These are phyloP conservation scores for Sphaeramia orbicularis DNA, from an alignment of 2,797 vertebrate species.

Conservation along the genomic window DNA sequence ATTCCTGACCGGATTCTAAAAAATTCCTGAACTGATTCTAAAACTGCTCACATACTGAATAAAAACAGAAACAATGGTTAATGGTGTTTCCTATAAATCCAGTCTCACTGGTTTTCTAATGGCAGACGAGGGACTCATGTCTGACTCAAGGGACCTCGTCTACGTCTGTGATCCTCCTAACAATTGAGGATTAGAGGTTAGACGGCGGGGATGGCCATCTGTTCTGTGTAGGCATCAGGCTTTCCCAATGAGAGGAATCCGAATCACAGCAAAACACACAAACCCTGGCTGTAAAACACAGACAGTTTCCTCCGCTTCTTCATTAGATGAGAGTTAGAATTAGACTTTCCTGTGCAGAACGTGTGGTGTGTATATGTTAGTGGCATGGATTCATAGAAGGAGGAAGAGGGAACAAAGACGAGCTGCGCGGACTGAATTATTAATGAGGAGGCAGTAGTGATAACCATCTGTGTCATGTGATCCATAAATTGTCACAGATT, in stretches of 20 bases:
- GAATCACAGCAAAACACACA: slow-evolving; percentile 27
- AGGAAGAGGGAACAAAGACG: slow-evolving; percentile 50
- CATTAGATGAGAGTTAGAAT: slow-evolving; percentile 42
- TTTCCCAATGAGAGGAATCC: slow-evolving; percentile 52
- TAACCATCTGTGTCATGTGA: slow-evolving; percentile 67
- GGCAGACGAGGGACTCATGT: slow-evolving; percentile 29
- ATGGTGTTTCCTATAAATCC: neutral
- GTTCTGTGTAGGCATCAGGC: slow-evolving; percentile 55
- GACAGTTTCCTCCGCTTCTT: slow-evolving; percentile 21
- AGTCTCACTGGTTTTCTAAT: slow-evolving; percentile 12
- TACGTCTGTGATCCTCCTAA: slow-evolving; percentile 49
- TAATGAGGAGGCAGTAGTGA: slow-evolving; percentile 69
- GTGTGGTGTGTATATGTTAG: slow-evolving; percentile 16
- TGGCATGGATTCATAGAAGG: slow-evolving; percentile 34
- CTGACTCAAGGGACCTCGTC: slow-evolving; percentile 36
- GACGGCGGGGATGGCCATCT: slow-evolving; percentile 67
- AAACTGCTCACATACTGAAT: neutral
- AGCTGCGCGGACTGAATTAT: slow-evolving; percentile 71
- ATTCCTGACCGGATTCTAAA: too few species aligned
- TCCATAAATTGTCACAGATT: slow-evolving; percentile 42
- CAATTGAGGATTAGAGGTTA: slow-evolving; percentile 64
- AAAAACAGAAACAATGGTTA: too few species aligned
- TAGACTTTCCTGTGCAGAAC: slow-evolving; percentile 25
- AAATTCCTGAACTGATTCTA: too few species aligned
- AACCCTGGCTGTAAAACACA: slow-evolving; percentile 19